phyloP scores from a whole-genome alignment of 2,113 vertebrate genomes.

The cattle (Bos taurus) region DNA sequence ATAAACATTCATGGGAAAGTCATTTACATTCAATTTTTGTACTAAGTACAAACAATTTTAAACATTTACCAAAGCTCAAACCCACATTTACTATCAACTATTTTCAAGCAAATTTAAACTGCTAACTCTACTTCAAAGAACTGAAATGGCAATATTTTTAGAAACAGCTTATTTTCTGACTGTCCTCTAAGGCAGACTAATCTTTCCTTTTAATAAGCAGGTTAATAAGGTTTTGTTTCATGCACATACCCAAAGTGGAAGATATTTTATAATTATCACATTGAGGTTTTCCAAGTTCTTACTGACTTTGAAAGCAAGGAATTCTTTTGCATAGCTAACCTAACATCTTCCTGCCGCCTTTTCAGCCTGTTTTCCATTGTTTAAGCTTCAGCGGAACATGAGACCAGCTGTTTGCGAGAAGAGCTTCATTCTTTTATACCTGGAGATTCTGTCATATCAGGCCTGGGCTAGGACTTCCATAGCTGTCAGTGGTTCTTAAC shows the following conservation, averaged over 20 bases:
- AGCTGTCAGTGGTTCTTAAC: background rate
- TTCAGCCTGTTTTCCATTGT: background rate
- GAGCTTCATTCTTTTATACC: background rate
- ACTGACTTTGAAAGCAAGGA: background rate
- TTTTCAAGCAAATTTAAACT: background rate
- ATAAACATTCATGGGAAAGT: background rate
- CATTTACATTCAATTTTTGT: background rate
- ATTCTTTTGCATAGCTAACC: background rate
- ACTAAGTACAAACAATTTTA: background rate
- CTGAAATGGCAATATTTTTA: background rate
- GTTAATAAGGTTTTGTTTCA: background rate
- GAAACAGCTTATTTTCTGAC: conserved; percentile 13
- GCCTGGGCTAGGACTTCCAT: background rate
- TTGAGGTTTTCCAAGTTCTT: background rate
- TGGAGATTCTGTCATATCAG: background rate
- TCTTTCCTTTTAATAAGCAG: background rate
- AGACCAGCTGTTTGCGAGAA: background rate
- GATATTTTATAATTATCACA: background rate
- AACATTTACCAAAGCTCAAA: background rate
- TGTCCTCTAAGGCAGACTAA: background rate
- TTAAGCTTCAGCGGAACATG: background rate
- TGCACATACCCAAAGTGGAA: background rate
- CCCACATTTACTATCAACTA: background rate
- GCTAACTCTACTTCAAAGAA: background rate
- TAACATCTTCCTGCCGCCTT: background rate